phyloP scores from a whole-genome alignment of 2,888 invertebrate genomes.

The Microplitis manilae region DNA sequence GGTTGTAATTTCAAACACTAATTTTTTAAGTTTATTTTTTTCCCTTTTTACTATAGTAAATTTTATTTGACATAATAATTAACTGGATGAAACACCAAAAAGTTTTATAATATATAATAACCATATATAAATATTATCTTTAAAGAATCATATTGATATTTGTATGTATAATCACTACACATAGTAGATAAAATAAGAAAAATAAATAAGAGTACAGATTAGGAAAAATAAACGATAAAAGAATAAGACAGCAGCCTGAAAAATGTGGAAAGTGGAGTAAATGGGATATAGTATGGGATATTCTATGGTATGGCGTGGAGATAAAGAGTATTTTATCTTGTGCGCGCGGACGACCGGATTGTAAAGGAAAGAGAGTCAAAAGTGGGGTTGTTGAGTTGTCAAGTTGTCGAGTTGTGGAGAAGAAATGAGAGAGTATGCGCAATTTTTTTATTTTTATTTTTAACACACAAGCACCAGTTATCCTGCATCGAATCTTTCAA shows the following conservation, averaged over 20 bases:
- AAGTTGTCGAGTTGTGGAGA: conserved; percentile 26
- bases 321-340: conserved; percentile 53
- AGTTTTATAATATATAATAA: too few species aligned
- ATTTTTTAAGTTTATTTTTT: too few species aligned
- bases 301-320: conserved; percentile 28
- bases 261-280: conserved; percentile 43
- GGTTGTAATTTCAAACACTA: too few species aligned
- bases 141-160: background rate
- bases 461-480: conserved; percentile 54
- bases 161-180: background rate
- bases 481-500: conserved; percentile 71
- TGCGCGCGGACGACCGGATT: conserved; percentile 48
- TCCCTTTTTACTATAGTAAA: too few species aligned
- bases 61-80: too few species aligned
- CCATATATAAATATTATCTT: too few species aligned
- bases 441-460: conserved; percentile 35
- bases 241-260: conserved; percentile 36
- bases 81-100: too few species aligned
- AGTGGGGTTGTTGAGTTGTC: conserved; percentile 3
- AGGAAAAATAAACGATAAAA: conserved; percentile 35
- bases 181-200: conserved; percentile 12
- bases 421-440: conserved; percentile 40
- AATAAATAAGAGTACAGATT: conserved; percentile 1
- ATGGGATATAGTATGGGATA: background rate
- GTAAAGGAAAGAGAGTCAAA: conserved; percentile 12